A percentile compares a stretch with the other conserved stretches of the same genome.
Evolutionary conservation across 2,797 vertebrate genomes (phyloP).

Genomic region (Cyprinella venusta): DNA sequence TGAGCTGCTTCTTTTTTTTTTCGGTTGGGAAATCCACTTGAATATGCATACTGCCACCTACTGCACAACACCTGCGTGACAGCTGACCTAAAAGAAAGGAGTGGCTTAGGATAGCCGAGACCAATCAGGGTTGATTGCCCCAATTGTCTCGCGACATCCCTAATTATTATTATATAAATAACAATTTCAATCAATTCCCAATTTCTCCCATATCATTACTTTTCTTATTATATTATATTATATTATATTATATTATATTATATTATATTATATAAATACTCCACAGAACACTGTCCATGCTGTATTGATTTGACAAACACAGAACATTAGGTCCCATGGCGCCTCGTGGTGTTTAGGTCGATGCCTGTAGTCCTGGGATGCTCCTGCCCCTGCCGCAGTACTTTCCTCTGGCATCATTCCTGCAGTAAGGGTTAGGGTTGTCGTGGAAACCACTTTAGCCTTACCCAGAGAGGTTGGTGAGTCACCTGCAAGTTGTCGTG

Average conservation of each 20-base stretch:
- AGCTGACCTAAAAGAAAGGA: no score
- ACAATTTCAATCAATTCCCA: not conserved
- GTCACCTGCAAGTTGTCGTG: constrained; percentile 79
- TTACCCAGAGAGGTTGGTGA: constrained; percentile 63
- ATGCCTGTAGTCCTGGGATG: not conserved
- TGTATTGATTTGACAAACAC: not conserved
- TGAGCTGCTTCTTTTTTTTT: no score
- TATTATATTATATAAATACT: not conserved
- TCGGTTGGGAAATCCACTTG: no score
- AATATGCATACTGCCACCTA: no score
- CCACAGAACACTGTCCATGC: not conserved
- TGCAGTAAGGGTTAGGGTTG: constrained; percentile 65
- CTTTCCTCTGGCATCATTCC: constrained; percentile 23
- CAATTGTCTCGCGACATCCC: no score
- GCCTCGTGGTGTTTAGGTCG: not conserved
- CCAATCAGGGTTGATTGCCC: no score
- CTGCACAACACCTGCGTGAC: no score
- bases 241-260: not conserved
- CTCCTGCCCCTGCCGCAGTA: constrained; percentile 45
- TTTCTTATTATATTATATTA: not conserved
- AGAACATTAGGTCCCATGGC: not conserved
- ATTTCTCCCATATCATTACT: not conserved
- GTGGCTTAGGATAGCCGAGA: no score
- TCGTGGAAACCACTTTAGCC: constrained; percentile 70
- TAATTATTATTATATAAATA: not conserved